Base-by-base conservation (phyloP, 2,888 invertebrate genomes). In the Leptinotarsa haldemani region DNA sequence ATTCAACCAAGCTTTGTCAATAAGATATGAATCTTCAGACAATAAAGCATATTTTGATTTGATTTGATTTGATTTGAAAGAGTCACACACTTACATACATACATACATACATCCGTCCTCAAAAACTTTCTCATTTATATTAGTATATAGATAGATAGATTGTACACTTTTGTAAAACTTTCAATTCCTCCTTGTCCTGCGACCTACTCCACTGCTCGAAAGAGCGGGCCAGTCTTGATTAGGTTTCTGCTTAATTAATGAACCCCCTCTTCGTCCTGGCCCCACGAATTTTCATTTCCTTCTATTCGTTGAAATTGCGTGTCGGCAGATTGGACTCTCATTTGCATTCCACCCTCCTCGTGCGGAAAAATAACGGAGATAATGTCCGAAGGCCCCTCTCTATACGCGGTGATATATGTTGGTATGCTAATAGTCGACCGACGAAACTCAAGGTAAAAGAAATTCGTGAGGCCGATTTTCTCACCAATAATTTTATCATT, bases 171-270 rank as follows among this genome's bases (percentile, higher is more conserved):
- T 40, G 40, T 12, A 12, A 40, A 40, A 40, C 40, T 40, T 2
- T 9, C 40, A 40, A 12, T 9, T 40, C 9, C 40, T 40, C 40
- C 0, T 9, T 40, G 40, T 9, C 40, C 40, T 40, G 40, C 53
- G 46, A 56, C 46, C 53, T 56, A 52, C 78, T 79, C 77, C 78
- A 78, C 77, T 79, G 80, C 75, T 79, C 78, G 74, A 81, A 74
- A 77, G 71, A 76, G 73, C 70, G 73, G 75, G 74, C 79, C 79
- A 78, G 82, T 87, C 89, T 89, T 89, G 89, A 89, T 89, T 89
- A 89, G 89, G 88, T 88, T 88, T 88, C 88, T 88, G 88, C 88
- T 88, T 89, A 89, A 89, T 89, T 89, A 89, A 89, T 89, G 89
- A 88, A 88, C 88, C 88, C 87, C 87, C 86, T 63, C 61, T 20